A percentile compares a stretch with the other conserved stretches of the same genome.
phyloP scores from a whole-genome alignment of 2,888 invertebrate species.

The Poecilus cupreus region DNA sequence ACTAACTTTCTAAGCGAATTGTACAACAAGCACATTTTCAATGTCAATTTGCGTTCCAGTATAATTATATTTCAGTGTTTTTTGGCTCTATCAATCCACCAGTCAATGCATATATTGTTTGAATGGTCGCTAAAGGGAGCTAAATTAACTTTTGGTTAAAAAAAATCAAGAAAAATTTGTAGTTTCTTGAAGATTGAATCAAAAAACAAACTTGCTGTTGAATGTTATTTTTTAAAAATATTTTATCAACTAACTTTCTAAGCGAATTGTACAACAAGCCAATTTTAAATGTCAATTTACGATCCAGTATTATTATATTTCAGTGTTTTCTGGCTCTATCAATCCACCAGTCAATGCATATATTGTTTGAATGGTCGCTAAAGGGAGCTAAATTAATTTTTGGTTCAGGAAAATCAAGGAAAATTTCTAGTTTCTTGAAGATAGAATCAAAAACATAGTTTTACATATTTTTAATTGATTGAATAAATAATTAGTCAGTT shows the following conservation, averaged over 20 bases:
- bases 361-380: neutral
- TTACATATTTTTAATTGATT: neutral
- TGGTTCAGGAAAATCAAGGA: neutral
- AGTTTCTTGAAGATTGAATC: conserved; percentile 31
- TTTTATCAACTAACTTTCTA: too few relatives aligned
- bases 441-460: neutral
- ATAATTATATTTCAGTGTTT: neutral
- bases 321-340: neutral
- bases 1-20: too few relatives aligned
- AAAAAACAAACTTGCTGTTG: too few relatives aligned
- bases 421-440: neutral
- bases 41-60: too few relatives aligned
- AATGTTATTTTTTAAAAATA: too few relatives aligned
- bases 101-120: neutral
- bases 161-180: conserved; percentile 19
- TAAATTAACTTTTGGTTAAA: neutral
- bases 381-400: conserved; percentile 1
- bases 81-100: neutral
- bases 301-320: neutral
- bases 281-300: too few relatives aligned
- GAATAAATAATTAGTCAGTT: too few relatives aligned
- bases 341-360: neutral
- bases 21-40: too few relatives aligned
- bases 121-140: neutral
- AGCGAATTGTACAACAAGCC: too few relatives aligned